Base-by-base conservation (phyloP, 2,113 vertebrate genomes). In the Cynoglossus semilaevis region DNA sequence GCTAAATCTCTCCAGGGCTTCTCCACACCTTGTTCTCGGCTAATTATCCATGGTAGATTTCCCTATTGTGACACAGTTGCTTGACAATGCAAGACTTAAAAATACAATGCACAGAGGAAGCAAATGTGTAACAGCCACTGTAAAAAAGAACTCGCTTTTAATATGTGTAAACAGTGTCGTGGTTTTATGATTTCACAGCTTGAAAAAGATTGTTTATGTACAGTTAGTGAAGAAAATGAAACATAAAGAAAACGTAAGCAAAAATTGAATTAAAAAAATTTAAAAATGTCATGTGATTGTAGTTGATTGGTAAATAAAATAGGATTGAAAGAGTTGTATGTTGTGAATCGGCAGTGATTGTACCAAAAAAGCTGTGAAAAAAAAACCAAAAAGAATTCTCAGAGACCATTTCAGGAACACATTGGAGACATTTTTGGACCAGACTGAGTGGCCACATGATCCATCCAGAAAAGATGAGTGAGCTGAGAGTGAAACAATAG, bases 1-100 rank as follows among this genome's bases (percentile, higher is more conserved):
- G 55, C 38, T 61, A 58, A 77, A 71, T 1, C 51, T 68, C 76
- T 78, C 81, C 38, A 63, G 76, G 78, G 68, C 77, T 70, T 69
- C 76, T 67, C 51, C 7, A 19, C 66, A 76, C 76, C 67, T 78
- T 84, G 76, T 77, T 85, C 76, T 86, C 64, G 67, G 64, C 70
- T 60, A 78, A 84, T 86, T 87, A 83, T 81, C 61, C 67, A 85
- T 40, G 62, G 74, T 82, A 89, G 71, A 86, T 85, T 85, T 71
- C 12, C 67, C 81, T 58, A 84, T 82, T 88, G 82, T 87, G 72
- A 77, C 76, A 82, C 82, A 78, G 63, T 53, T 60, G 63, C 52
- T 74, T 55, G 51, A 81, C 68, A 81, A 77, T 59, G 58, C 69
- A 16, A 45, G 77, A 66, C 55, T 83, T 81, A 74, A 67, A 81